phyloP scores from a whole-genome alignment of 2,888 invertebrate genomes.

The Idaea biselata region DNA sequence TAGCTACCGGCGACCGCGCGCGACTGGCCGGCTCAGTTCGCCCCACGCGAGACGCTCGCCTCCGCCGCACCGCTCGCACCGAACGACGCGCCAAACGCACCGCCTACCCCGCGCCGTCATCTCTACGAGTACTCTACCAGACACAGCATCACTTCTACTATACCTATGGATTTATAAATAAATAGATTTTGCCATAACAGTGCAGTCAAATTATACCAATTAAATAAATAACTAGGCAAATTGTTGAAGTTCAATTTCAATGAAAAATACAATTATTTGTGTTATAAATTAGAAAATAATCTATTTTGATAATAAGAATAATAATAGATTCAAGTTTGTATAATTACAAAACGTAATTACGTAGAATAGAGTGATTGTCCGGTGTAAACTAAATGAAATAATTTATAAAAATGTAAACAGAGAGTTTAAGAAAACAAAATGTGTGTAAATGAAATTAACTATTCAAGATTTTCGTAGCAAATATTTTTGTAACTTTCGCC shows the following conservation, averaged over 20 bases:
- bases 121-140: too few species aligned
- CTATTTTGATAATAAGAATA: too few species aligned
- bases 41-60: constrained; percentile 11
- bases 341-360: too few species aligned
- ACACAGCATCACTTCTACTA: not conserved
- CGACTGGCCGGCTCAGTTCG: constrained; percentile 51
- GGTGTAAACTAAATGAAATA: not conserved
- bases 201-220: too few species aligned
- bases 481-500: constrained; percentile 53
- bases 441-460: constrained; percentile 9
- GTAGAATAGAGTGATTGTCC: too few species aligned
- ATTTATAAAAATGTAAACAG: not conserved
- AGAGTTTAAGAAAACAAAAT: not conserved
- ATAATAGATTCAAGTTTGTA: too few species aligned
- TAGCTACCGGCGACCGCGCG: constrained; percentile 62
- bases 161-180: too few species aligned
- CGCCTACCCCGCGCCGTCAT: constrained; percentile 4
- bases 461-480: constrained; percentile 44
- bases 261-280: too few species aligned
- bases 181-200: too few species aligned
- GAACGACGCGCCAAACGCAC: constrained; percentile 5
- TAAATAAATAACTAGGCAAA: too few species aligned
- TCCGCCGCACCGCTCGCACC: constrained; percentile 30
- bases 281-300: too few species aligned
- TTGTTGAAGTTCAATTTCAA: too few species aligned